Percentiles rank a stretch among this genome's conserved stretches.
phyloP scores from a whole-genome alignment of 2,797 vertebrate species.

The Anguilla obscura region DNA sequence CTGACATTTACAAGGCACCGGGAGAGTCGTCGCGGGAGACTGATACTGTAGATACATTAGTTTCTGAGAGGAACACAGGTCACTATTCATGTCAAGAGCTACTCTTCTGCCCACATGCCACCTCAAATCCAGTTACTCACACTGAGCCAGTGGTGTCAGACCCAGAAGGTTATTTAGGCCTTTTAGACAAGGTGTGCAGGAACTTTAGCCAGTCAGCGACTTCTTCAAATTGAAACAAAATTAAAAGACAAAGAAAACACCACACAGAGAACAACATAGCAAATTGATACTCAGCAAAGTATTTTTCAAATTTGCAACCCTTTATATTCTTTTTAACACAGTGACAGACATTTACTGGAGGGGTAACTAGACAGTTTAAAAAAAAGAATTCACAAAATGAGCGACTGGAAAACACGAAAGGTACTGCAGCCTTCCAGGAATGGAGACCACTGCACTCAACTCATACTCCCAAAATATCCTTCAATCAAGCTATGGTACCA shows the following conservation, averaged over 20 bases:
- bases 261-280: background rate
- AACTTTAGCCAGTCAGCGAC: background rate
- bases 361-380: background rate
- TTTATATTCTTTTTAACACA: background rate
- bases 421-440: background rate
- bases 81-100: conserved; percentile 47
- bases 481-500: background rate
- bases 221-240: background rate
- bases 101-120: conserved; percentile 21
- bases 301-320: background rate
- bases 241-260: background rate
- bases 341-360: background rate
- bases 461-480: background rate
- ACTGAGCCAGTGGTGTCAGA: background rate
- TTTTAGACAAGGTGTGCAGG: background rate
- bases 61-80: conserved; percentile 32
- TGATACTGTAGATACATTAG: conserved; percentile 26
- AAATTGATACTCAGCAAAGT: background rate
- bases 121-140: background rate
- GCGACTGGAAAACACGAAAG: background rate
- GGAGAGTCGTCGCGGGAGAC: background rate
- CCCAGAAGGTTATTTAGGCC: background rate
- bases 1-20: conserved; percentile 32
- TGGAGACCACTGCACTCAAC: background rate
- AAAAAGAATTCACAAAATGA: background rate